Base-by-base conservation (phyloP, 2,113 vertebrate species). In the Steatornis caripensis region DNA sequence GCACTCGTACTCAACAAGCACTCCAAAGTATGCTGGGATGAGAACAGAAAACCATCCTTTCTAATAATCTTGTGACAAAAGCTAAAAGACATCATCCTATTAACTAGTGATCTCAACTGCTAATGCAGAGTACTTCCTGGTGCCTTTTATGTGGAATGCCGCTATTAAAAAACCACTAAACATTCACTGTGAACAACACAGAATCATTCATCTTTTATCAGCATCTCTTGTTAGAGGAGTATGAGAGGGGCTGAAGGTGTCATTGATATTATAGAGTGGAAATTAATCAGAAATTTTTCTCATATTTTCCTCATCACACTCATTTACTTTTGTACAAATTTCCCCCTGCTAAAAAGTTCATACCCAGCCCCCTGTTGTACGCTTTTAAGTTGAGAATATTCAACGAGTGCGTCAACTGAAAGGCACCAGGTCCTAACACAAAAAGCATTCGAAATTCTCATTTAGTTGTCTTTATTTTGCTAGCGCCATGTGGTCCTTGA, bases 51-150 rank as follows among this genome's bases (percentile, higher is more conserved):
- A 98, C 99, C 98, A 99, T 99, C 99, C 99, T 98, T 98, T 98
- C 98, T 99, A 99, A 99, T 99, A 99, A 99, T 99, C 99, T 99
- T 97, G 98, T 99, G 99, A 99, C 99, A 99, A 99, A 99, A 99
- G 99, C 99, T 99, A 99, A 99, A 99, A 99, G 99, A 99, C 99
- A 99, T 99, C 99, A 99, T 99, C 99, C 99, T 99, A 99, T 99
- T 99, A 99, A 99, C 98, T 99, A 99, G 98, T 99, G 99, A 99
- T 99, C 99, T 99, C 99, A 98, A 99, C 98, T 97, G 98, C 99
- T 99, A 99, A 99, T 99, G 98, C 98, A 86, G 98, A 99, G 98
- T 98, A 98, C 99, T 99, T 99, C 99, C 99, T 99, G 98, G 98
- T 99, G 98, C 98, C 98, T 99, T 99, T 99, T 99, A 99, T 98